Conservation (phyloP, 2,113 vertebrate genomes). For the Prunella himalayana region DNA sequence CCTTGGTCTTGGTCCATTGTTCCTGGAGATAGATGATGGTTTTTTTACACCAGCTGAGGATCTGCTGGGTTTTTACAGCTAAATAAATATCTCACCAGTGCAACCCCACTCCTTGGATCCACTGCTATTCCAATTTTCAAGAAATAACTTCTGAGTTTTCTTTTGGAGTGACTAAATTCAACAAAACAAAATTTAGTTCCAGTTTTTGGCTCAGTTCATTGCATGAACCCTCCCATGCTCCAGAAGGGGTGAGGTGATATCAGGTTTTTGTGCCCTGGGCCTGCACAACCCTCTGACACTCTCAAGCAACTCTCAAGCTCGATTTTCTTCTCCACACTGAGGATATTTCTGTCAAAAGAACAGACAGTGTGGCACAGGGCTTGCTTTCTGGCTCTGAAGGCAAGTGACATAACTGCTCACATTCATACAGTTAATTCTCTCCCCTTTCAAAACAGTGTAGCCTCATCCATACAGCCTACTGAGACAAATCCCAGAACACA, state of each 20-base stretch:
- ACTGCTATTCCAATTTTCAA: background rate
- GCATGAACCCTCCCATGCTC: background rate
- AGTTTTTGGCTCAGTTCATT: background rate
- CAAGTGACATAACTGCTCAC: background rate
- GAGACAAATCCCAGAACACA: background rate
- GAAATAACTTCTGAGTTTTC: background rate
- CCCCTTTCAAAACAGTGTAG: background rate
- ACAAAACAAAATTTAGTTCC: background rate
- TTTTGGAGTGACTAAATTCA: background rate
- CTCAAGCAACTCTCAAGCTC: background rate
- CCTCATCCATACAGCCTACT: background rate
- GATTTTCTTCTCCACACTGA: background rate
- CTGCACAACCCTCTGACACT: background rate
- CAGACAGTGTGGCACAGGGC: background rate
- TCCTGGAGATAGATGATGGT: background rate
- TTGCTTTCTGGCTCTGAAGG: background rate
- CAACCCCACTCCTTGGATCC: background rate
- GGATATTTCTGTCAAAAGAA: background rate
- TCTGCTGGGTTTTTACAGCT: background rate
- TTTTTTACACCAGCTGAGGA: background rate
- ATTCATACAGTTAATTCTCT: background rate
- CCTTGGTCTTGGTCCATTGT: background rate
- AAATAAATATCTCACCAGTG: background rate
- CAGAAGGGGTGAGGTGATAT: rapidly evolving
- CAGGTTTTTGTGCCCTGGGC: background rate